Conservation (phyloP, 1,140 invertebrate genomes). For the Sesamia nonagrioides region DNA sequence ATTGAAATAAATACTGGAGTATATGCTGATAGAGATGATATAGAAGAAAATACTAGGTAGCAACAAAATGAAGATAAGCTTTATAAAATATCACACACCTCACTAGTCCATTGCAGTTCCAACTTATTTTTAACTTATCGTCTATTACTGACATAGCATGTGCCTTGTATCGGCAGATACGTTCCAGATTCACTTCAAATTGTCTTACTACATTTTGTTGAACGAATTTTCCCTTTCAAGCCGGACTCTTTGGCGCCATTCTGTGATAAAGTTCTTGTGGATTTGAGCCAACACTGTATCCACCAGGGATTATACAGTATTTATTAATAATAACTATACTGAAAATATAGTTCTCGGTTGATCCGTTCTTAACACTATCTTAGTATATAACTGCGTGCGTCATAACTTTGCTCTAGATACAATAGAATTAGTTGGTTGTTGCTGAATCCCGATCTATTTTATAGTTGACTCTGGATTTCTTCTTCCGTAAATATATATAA, state of each 20-base stretch:
- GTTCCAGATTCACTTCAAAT: background rate
- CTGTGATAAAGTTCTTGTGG: constrained; percentile 31
- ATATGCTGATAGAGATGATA: too few species aligned
- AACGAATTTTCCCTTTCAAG: constrained; percentile 33
- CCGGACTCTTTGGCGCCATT: constrained; percentile 24
- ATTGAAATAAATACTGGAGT: too few species aligned
- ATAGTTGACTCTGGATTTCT: too few species aligned
- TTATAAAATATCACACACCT: background rate
- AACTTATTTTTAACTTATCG: background rate
- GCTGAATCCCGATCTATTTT: too few species aligned
- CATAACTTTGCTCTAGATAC: background rate
- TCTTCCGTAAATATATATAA: too few species aligned
- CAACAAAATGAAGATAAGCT: background rate
- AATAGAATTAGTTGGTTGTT: background rate
- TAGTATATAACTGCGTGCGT: background rate
- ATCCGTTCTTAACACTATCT: constrained; percentile 12
- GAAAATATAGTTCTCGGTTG: constrained; percentile 16
- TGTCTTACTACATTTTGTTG: constrained; percentile 24
- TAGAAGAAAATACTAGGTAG: too few species aligned
- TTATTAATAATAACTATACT: constrained; percentile 26
- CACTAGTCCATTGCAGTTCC: too few species aligned
- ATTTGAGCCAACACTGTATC: constrained; percentile 32
- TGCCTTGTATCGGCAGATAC: background rate
- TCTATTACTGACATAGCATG: background rate
- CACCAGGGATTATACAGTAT: constrained; percentile 9